Evolutionary conservation across 2,797 vertebrate species (phyloP).

Genomic region (Dromococcyx pavoninus): DNA sequence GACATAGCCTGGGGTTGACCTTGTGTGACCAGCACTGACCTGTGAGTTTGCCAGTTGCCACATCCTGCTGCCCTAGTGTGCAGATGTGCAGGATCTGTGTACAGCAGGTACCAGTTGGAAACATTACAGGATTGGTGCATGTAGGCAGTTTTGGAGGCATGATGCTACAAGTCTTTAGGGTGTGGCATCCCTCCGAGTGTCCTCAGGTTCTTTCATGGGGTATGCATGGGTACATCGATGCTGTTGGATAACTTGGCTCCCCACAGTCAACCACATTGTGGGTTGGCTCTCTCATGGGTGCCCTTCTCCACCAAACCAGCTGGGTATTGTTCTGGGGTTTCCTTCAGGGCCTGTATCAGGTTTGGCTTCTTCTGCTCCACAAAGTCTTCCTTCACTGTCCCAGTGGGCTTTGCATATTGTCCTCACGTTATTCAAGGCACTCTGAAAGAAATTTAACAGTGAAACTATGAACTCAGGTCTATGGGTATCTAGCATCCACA

Average conservation of each 20-base stretch:
- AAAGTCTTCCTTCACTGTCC: neutral
- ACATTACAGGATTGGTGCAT: neutral
- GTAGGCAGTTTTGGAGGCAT: neutral
- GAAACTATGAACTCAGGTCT: neutral
- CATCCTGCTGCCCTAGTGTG: neutral
- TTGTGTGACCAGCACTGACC: neutral
- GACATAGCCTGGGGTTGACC: neutral
- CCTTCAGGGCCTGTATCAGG: neutral
- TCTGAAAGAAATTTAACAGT: neutral
- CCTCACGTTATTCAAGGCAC: neutral
- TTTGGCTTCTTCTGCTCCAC: neutral
- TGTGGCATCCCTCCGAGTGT: neutral
- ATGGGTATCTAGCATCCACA: neutral
- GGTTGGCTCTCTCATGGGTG: neutral
- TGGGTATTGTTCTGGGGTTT: neutral
- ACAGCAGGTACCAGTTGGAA: neutral
- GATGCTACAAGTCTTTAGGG: neutral
- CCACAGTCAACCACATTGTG: neutral
- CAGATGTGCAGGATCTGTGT: neutral
- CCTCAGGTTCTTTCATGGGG: neutral
- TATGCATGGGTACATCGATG: neutral
- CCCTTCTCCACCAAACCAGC: neutral
- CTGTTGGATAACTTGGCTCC: neutral
- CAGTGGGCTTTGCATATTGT: neutral
- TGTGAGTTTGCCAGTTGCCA: neutral